Conservation (phyloP, 2,113 vertebrate genomes). For the Tyto alba region DNA sequence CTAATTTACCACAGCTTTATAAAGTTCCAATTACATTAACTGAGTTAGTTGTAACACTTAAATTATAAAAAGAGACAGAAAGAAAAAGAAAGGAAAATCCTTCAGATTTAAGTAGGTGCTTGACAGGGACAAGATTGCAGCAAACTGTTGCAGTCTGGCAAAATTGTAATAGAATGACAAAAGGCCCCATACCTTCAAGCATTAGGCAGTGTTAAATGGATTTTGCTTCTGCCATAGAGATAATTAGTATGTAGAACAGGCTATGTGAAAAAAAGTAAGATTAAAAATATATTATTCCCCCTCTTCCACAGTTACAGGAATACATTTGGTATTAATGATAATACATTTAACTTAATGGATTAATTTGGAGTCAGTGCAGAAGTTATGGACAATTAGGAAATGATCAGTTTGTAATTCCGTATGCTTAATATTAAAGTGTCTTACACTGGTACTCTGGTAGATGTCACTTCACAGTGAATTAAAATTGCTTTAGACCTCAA, state of each 20-base stretch:
- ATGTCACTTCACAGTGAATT: slow-evolving; percentile 62
- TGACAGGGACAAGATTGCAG: neutral
- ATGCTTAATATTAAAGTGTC: slow-evolving; percentile 55
- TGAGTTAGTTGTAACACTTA: neutral
- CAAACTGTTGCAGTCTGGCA: neutral
- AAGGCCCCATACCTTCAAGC: neutral
- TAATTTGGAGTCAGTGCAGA: neutral
- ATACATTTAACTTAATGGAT: neutral
- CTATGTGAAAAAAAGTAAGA: neutral
- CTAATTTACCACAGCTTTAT: neutral
- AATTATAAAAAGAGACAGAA: neutral
- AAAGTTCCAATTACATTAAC: neutral
- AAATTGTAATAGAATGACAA: neutral
- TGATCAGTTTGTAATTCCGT: slow-evolving; percentile 34
- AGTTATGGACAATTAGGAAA: slow-evolving; percentile 32
- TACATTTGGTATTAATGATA: neutral
- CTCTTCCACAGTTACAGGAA: neutral
- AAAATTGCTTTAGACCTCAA: slow-evolving; percentile 46
- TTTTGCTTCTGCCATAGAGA: neutral
- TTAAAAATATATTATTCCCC: neutral
- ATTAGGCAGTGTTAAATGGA: neutral
- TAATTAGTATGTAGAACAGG: neutral
- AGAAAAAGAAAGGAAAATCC: neutral
- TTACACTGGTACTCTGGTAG: slow-evolving; percentile 33
- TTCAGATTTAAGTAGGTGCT: neutral